These are phyloP conservation scores for Drosophila prolongata DNA, from an alignment of 2,888 invertebrate genomes.

Conservation along the genomic window DNA sequence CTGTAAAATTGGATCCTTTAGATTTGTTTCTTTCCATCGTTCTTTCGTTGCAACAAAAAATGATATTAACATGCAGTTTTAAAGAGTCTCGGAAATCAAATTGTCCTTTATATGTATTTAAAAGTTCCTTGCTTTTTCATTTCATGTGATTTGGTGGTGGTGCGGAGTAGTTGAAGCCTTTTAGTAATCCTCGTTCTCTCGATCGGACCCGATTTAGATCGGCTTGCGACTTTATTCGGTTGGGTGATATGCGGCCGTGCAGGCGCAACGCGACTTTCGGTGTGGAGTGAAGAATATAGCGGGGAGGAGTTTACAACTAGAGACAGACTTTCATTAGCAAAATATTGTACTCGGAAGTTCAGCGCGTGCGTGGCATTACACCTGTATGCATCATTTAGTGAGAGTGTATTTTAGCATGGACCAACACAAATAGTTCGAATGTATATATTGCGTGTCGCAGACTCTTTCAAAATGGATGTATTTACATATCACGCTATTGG, in stretches of 20 bases:
- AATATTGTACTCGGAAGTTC: slow-evolving; percentile 71
- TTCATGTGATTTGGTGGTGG: slow-evolving; percentile 41
- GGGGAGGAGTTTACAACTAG: slow-evolving; percentile 40
- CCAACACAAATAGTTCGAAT: slow-evolving; percentile 36
- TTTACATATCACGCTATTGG: slow-evolving; percentile 71
- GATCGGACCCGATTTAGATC: background rate
- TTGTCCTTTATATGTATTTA: slow-evolving; percentile 38
- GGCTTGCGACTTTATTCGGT: background rate
- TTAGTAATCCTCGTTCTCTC: slow-evolving; percentile 30
- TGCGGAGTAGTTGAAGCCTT: slow-evolving; percentile 56
- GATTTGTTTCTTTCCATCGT: slow-evolving; percentile 16
- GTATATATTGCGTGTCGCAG: slow-evolving; percentile 31
- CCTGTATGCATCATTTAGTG: slow-evolving; percentile 10
- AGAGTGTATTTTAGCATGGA: slow-evolving; percentile 24
- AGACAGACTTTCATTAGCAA: slow-evolving; percentile 67
- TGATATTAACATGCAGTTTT: slow-evolving; percentile 23
- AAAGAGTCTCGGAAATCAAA: slow-evolving; percentile 29
- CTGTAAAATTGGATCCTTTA: slow-evolving; percentile 32
- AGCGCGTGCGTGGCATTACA: slow-evolving; percentile 60
- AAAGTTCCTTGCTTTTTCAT: slow-evolving; percentile 19
- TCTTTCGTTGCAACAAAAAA: slow-evolving; percentile 24
- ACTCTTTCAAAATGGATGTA: slow-evolving; percentile 54
- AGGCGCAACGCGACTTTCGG: slow-evolving; percentile 66
- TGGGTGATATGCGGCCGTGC: slow-evolving; percentile 61
- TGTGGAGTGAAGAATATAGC: slow-evolving; percentile 10